These are phyloP conservation scores for Accipiter fasciatus DNA, from an alignment of 2,797 vertebrate genomes.

Conservation along the genomic window DNA sequence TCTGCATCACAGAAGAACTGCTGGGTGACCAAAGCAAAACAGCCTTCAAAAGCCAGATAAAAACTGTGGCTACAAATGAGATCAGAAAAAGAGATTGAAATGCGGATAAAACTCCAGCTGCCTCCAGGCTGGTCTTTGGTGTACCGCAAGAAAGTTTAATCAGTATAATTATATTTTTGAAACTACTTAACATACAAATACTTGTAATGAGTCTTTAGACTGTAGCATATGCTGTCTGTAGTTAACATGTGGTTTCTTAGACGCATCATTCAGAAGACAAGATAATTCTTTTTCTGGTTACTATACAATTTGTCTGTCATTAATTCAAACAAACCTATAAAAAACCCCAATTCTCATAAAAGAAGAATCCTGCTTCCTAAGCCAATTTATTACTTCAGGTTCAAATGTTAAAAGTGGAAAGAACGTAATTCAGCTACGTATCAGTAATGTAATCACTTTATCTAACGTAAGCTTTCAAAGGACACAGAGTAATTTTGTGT, in stretches of 20 bases:
- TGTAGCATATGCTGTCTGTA: background rate
- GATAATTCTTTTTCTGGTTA: conserved; percentile 42
- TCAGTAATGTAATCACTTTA: background rate
- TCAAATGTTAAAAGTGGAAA: background rate
- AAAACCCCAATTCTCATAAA: background rate
- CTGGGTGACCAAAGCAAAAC: conserved; percentile 5
- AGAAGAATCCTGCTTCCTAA: background rate
- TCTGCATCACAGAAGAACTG: background rate
- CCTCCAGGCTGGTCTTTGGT: conserved; percentile 30
- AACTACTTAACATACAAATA: conserved; percentile 43
- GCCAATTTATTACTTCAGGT: background rate
- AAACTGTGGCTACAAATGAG: background rate
- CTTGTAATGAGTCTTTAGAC: conserved; percentile 20
- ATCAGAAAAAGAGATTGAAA: conserved; percentile 27
- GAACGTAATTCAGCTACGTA: background rate
- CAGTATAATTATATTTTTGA: conserved; percentile 50
- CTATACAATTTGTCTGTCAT: conserved; percentile 55
- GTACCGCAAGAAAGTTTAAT: conserved; percentile 46
- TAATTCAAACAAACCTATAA: conserved; percentile 6
- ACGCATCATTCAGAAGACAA: conserved; percentile 5
- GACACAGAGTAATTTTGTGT: background rate
- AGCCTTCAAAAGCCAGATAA: background rate
- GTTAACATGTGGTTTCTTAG: conserved; percentile 34
- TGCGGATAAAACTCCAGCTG: conserved; percentile 7
- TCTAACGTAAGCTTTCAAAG: background rate